These are phyloP conservation scores for Tinamus major DNA, from an alignment of 2,797 vertebrate genomes.

Conservation along the genomic window DNA sequence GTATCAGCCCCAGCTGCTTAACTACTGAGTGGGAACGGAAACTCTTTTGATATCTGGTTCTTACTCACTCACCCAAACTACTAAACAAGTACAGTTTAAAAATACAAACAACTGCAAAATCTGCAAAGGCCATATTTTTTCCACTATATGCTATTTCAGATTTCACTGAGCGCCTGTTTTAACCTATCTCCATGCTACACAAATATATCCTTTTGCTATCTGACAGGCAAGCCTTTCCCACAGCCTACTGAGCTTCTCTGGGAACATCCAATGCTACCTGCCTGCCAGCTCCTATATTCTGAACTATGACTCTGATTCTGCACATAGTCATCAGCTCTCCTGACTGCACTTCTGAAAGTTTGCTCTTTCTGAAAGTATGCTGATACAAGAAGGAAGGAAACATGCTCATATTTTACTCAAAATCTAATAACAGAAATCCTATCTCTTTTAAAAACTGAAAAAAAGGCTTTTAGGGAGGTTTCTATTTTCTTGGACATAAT, in stretches of 20 bases:
- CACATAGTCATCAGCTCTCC: background rate
- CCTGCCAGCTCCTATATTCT: background rate
- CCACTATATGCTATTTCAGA: background rate
- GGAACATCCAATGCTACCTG: accelerated
- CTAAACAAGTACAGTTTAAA: background rate
- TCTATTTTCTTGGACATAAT: background rate
- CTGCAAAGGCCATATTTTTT: background rate
- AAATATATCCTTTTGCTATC: background rate
- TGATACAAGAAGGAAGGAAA: background rate
- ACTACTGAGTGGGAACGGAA: background rate
- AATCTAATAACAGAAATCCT: background rate
- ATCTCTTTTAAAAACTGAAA: background rate
- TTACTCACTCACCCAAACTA: background rate
- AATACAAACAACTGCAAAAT: background rate
- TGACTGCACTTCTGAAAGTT: background rate
- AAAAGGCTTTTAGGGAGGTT: background rate
- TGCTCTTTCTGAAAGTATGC: background rate
- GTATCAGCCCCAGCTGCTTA: too few relatives aligned
- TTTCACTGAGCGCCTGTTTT: background rate
- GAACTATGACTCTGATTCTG: background rate
- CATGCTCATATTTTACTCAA: background rate
- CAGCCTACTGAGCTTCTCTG: background rate
- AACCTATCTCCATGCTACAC: background rate
- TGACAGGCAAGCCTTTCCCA: background rate
- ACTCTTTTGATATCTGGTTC: background rate